These are phyloP conservation scores for Diadegma fenestrale DNA, from an alignment of 2,888 invertebrate species.

Conservation along the genomic window DNA sequence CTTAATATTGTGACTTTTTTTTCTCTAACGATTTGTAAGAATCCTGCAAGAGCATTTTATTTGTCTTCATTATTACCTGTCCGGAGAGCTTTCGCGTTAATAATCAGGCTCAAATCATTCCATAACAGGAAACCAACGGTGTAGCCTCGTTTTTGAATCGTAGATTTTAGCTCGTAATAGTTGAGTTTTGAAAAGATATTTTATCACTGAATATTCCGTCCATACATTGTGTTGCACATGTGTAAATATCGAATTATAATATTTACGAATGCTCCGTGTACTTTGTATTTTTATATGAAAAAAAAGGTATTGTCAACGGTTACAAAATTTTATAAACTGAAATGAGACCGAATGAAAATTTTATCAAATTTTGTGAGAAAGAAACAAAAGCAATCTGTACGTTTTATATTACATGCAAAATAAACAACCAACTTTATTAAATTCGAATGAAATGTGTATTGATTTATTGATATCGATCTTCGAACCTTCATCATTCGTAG, in stretches of 20 bases:
- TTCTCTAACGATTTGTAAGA: neutral
- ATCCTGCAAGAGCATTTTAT: neutral
- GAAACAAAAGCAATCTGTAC: conserved; percentile 32
- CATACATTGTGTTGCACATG: conserved; percentile 19
- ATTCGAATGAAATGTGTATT: neutral
- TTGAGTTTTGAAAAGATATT: conserved; percentile 16
- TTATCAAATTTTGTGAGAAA: neutral
- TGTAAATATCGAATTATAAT: conserved; percentile 14
- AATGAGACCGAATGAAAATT: too few relatives aligned
- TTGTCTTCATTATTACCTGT: neutral
- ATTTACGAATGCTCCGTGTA: neutral
- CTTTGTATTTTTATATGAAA: conserved; percentile 34
- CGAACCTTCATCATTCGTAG: neutral
- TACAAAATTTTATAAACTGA: conserved; percentile 12
- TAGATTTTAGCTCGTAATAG: neutral
- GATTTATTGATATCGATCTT: neutral
- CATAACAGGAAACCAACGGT: neutral
- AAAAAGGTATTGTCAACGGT: conserved; percentile 12
- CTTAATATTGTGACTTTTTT: neutral
- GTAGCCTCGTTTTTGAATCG: neutral
- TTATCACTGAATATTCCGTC: conserved; percentile 13
- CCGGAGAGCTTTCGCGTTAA: neutral
- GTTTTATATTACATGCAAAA: conserved; percentile 43
- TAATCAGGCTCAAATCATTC: neutral
- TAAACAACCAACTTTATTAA: conserved; percentile 30